A percentile compares a stretch with the other conserved stretches of the same genome.
Conservation (phyloP, 2,797 vertebrate genomes). For the Leptoclinus maculatus region DNA sequence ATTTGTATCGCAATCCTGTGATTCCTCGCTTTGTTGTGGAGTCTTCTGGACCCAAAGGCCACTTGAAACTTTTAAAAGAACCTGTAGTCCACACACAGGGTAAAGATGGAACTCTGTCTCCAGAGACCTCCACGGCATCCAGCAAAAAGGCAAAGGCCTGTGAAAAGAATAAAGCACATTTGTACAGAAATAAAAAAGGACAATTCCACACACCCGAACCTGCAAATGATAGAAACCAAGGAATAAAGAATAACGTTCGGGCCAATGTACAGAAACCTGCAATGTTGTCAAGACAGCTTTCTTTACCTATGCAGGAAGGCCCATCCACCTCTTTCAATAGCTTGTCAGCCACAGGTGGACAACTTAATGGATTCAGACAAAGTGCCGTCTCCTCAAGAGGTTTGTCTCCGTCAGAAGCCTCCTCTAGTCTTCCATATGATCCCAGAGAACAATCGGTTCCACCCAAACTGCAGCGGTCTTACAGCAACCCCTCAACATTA, state of each 20-base stretch:
- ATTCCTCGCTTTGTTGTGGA: neutral
- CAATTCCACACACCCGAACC: neutral
- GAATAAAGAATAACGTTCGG: neutral
- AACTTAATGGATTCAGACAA: neutral
- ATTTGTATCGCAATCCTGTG: accelerated
- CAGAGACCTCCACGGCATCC: neutral
- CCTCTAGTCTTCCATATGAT: no score
- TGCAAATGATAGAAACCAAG: neutral
- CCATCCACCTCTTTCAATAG: neutral
- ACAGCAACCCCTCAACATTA: neutral
- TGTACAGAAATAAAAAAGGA: neutral
- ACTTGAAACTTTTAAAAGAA: conserved; percentile 5
- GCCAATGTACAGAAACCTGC: accelerated
- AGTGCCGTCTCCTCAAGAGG: neutral
- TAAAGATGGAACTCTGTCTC: accelerated
- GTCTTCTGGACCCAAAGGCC: neutral
- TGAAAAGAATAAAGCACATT: neutral
- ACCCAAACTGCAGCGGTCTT: neutral
- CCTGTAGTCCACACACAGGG: no score
- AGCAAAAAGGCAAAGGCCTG: neutral
- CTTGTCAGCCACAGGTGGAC: neutral
- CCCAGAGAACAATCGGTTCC: neutral
- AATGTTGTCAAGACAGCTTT: neutral
- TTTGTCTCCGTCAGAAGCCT: neutral
- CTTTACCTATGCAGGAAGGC: neutral